Percentiles rank a stretch among this genome's conserved stretches.
Evolutionary conservation across 1,140 invertebrate genomes (phyloP).

Genomic region (Eueides isabella): DNA sequence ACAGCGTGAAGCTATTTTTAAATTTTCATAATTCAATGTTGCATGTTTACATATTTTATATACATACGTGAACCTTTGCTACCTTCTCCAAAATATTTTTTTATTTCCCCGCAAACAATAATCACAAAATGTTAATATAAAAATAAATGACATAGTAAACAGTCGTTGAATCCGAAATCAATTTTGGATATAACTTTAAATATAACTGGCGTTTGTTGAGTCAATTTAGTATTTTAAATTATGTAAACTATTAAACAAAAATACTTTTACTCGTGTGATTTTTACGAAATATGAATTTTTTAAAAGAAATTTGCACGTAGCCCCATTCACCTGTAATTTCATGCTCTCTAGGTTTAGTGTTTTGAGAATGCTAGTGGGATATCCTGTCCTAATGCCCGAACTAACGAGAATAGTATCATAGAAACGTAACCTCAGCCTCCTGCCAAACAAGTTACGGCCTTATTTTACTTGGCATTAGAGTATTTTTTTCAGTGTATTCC

Average conservation of each 20-base stretch:
- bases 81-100: too few species aligned
- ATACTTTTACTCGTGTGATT: too few species aligned
- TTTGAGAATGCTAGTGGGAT: conserved; percentile 79
- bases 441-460: conserved; percentile 68
- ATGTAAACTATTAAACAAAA: too few species aligned
- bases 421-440: conserved; percentile 32
- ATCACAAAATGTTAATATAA: too few species aligned
- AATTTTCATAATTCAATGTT: not conserved
- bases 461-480: conserved; percentile 81
- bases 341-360: conserved; percentile 74
- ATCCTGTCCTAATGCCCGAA: conserved; percentile 56
- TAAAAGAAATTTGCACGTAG: not conserved
- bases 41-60: not conserved
- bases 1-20: too few species aligned
- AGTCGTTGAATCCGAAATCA: too few species aligned
- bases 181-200: too few species aligned
- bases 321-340: conserved; percentile 60
- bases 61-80: too few species aligned
- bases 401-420: conserved; percentile 21
- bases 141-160: too few species aligned
- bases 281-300: not conserved
- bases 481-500: conserved; percentile 82
- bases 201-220: too few species aligned
- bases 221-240: too few species aligned
- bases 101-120: too few species aligned